Percentiles rank a stretch among this genome's conserved stretches.
phyloP scores from a whole-genome alignment of 2,888 invertebrate species.

The Xylota sylvarum region DNA sequence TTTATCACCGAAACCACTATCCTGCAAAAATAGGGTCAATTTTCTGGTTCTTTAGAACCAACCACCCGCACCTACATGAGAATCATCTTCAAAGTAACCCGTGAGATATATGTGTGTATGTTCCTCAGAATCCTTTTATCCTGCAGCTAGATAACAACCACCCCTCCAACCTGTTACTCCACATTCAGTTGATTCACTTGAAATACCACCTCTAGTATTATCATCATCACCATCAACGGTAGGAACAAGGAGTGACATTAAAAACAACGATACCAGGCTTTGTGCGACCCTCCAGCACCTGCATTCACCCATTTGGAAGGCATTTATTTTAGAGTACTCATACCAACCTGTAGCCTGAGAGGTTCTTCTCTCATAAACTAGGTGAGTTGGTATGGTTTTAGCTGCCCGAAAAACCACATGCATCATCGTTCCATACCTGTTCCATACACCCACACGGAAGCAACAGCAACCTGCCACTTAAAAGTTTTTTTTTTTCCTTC shows the following conservation, averaged over 20 bases:
- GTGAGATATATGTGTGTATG: background rate
- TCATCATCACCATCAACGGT: slow-evolving; percentile 40
- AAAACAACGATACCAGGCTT: slow-evolving; percentile 35
- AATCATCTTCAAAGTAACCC: slow-evolving; percentile 16
- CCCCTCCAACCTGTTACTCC: slow-evolving; percentile 61
- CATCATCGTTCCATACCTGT: slow-evolving; percentile 1
- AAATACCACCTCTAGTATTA: slow-evolving; percentile 50
- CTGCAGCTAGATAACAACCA: slow-evolving; percentile 28
- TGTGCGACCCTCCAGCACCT: background rate
- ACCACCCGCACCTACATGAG: slow-evolving; percentile 20
- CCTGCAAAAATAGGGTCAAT: slow-evolving; percentile 23
- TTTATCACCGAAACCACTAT: slow-evolving; percentile 26
- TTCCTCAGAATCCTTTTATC: slow-evolving; percentile 20
- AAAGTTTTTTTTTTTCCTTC: slow-evolving; percentile 11
- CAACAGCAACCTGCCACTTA: slow-evolving; percentile 29
- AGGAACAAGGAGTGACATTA: slow-evolving; percentile 40
- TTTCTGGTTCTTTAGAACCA: slow-evolving; percentile 2
- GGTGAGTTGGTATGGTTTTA: slow-evolving; percentile 29
- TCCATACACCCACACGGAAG: background rate
- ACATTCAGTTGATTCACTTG: slow-evolving; percentile 47
- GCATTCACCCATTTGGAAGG: slow-evolving; percentile 38
- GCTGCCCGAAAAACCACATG: slow-evolving; percentile 33
- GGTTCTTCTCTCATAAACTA: slow-evolving; percentile 23
- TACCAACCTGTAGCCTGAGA: slow-evolving; percentile 36
- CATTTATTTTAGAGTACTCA: slow-evolving; percentile 32